A percentile compares a stretch with the other conserved stretches of the same genome.
Conservation (phyloP, 2,888 invertebrate species). For the Bellardia bayeri region DNA sequence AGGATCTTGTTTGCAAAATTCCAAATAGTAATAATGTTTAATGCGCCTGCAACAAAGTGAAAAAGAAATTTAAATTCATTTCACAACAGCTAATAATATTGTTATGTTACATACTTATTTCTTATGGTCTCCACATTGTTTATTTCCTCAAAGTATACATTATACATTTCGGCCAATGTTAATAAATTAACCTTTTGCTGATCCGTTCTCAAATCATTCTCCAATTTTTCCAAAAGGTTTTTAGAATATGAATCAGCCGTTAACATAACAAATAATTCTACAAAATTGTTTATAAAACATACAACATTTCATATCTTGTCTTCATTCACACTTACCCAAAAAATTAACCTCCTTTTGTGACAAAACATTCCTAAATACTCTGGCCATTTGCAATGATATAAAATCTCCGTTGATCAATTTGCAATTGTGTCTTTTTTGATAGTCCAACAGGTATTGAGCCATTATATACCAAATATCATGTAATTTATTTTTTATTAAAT, state of each 20-base stretch:
- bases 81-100: neutral
- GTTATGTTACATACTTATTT: constrained; percentile 76
- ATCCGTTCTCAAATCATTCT: constrained; percentile 80
- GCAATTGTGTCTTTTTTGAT: constrained; percentile 77
- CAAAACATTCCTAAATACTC: constrained; percentile 81
- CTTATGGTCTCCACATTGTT: constrained; percentile 78
- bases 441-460: constrained; percentile 80
- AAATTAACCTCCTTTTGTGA: constrained; percentile 82
- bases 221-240: constrained; percentile 78
- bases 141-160: constrained; percentile 79
- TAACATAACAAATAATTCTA: constrained; percentile 82
- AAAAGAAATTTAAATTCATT: neutral
- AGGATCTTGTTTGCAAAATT: constrained; percentile 82
- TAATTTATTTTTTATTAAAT: constrained; percentile 81
- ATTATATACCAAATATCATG: constrained; percentile 82
- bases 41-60: constrained; percentile 78
- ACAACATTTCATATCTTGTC: neutral
- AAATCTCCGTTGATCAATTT: constrained; percentile 79
- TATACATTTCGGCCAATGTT: constrained; percentile 83
- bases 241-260: constrained; percentile 78
- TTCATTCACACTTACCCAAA: constrained; percentile 76
- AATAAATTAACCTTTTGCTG: constrained; percentile 82
- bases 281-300: neutral
- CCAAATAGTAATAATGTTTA: constrained; percentile 83
- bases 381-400: constrained; percentile 79